Conservation (phyloP, 1,140 invertebrate genomes). For the Brachionus paranguensis region DNA sequence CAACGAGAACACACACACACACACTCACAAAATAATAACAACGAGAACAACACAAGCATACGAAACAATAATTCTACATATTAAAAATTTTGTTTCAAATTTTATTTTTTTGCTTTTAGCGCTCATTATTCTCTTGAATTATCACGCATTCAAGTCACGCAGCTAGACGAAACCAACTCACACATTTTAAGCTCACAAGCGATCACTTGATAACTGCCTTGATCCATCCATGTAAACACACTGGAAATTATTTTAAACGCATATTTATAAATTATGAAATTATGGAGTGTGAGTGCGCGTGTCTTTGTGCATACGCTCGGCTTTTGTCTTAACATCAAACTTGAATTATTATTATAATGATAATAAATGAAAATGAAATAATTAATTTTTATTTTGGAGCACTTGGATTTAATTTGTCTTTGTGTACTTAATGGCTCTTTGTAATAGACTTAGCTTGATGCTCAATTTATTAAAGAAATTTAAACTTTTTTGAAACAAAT, state of each 20-base stretch:
- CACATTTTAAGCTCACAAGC: background rate
- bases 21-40: conserved; percentile 3
- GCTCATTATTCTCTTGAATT: conserved; percentile 35
- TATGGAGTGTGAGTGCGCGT: background rate
- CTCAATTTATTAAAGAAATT: no score
- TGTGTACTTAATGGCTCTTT: background rate
- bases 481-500: no score
- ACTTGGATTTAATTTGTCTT: background rate
- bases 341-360: background rate
- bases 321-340: background rate
- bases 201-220: background rate
- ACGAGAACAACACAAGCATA: conserved; percentile 31
- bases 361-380: background rate
- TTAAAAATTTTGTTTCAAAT: conserved; percentile 28
- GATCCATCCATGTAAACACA: background rate
- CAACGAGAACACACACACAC: conserved; percentile 18
- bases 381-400: no score
- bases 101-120: conserved; percentile 16
- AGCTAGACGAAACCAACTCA: background rate
- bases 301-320: background rate
- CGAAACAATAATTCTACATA: conserved; percentile 29
- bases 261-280: background rate
- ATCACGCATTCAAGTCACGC: conserved; percentile 21
- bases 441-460: background rate
- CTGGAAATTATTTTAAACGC: background rate